A percentile compares a stretch with the other conserved stretches of the same genome.
These are phyloP conservation scores for Pandemis heparana DNA, from an alignment of 2,888 invertebrate genomes.

Conservation along the genomic window DNA sequence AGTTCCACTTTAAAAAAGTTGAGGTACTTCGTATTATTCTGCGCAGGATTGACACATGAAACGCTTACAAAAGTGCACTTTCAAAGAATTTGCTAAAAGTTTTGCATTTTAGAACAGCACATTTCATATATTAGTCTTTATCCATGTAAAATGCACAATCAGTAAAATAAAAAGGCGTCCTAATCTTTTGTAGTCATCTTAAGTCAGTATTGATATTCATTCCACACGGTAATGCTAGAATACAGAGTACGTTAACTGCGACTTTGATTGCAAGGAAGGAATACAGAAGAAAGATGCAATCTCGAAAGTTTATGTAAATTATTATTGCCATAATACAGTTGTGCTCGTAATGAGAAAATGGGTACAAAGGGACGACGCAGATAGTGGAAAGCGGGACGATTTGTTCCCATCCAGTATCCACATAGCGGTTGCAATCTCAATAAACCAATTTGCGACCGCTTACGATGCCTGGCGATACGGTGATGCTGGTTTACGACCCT, in stretches of 20 bases:
- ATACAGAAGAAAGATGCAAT: not conserved
- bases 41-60: slow-evolving; percentile 48
- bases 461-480: slow-evolving; percentile 55
- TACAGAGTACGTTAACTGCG: not conserved
- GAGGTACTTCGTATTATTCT: slow-evolving; percentile 46
- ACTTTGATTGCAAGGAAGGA: not conserved
- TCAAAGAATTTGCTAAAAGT: not conserved
- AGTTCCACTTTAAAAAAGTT: slow-evolving; percentile 49
- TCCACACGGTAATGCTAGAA: not conserved
- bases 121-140: not conserved
- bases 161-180: not conserved
- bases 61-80: slow-evolving; percentile 31
- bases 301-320: slow-evolving; percentile 1
- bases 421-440: slow-evolving; percentile 72
- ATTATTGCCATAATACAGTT: not conserved
- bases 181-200: not conserved
- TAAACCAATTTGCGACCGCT: slow-evolving; percentile 78
- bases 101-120: not conserved
- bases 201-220: not conserved
- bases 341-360: not conserved
- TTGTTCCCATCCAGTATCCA: slow-evolving; percentile 58
- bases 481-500: slow-evolving; percentile 61
- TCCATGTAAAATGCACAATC: too few species aligned
- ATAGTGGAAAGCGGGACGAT: slow-evolving; percentile 25
- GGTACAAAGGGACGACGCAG: slow-evolving; percentile 12